phyloP scores from a whole-genome alignment of 2,113 vertebrate genomes.

The Oceanodroma tethys region DNA sequence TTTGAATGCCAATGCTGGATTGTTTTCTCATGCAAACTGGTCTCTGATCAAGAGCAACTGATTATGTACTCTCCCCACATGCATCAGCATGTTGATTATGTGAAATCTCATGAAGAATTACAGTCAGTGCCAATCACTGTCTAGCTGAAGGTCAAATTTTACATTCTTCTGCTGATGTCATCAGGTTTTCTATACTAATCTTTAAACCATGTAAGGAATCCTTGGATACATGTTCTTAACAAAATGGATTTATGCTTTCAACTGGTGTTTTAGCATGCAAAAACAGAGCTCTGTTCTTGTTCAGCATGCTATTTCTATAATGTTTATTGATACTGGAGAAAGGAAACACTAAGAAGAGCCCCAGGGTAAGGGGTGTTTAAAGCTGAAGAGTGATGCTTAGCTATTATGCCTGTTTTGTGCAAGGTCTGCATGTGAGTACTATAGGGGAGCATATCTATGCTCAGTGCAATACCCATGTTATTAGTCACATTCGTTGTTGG shows the following conservation, averaged over 20 bases:
- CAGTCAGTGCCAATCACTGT: slow-evolving; percentile 66
- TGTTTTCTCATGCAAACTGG: slow-evolving; percentile 18
- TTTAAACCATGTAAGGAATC: slow-evolving; percentile 52
- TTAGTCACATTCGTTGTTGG: background rate
- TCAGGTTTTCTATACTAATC: slow-evolving; percentile 24
- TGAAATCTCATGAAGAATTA: slow-evolving; percentile 67
- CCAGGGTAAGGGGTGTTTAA: background rate
- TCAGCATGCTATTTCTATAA: background rate
- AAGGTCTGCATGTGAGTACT: background rate
- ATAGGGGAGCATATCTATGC: background rate
- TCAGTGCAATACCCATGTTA: background rate
- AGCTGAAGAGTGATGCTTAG: background rate
- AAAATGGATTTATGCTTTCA: slow-evolving; percentile 17
- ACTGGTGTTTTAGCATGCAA: background rate
- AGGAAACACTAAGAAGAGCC: background rate
- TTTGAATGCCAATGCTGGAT: background rate
- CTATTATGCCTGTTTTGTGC: background rate
- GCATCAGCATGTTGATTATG: slow-evolving; percentile 60
- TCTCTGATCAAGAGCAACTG: slow-evolving; percentile 41
- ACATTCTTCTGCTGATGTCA: slow-evolving; percentile 46
- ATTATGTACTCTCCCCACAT: slow-evolving; percentile 38
- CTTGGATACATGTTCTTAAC: slow-evolving; percentile 5
- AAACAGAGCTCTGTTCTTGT: background rate
- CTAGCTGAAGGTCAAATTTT: slow-evolving; percentile 71
- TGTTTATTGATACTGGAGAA: slow-evolving; percentile 2